Conservation (phyloP, 1,140 invertebrate species). For the Eriosoma lanigerum region DNA sequence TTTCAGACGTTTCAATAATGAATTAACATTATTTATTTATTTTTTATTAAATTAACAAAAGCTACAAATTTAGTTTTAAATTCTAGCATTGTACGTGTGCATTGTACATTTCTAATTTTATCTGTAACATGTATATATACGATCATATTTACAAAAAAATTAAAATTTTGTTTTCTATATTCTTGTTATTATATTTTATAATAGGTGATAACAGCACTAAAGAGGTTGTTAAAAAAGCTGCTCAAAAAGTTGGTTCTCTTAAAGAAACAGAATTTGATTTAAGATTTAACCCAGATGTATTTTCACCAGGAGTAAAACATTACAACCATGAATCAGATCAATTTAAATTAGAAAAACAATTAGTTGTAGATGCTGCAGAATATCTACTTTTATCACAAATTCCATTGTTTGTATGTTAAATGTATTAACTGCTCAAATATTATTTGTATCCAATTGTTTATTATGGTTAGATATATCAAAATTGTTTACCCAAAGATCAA, state of each 20-base stretch:
- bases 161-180: too few relatives aligned
- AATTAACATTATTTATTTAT: too few relatives aligned
- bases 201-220: slow-evolving; percentile 79
- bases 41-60: too few relatives aligned
- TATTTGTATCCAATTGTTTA: too few relatives aligned
- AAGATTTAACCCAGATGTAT: slow-evolving; percentile 97
- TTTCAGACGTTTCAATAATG: too few relatives aligned
- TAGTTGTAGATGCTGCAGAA: slow-evolving; percentile 92
- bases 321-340: slow-evolving; percentile 67
- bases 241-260: slow-evolving; percentile 85
- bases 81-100: too few relatives aligned
- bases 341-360: slow-evolving; percentile 79
- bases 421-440: neutral
- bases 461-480: too few relatives aligned
- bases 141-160: too few relatives aligned
- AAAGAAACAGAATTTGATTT: slow-evolving; percentile 95
- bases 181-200: slow-evolving; percentile 53
- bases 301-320: slow-evolving; percentile 89
- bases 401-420: slow-evolving; percentile 80
- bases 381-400: slow-evolving; percentile 92
- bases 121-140: too few relatives aligned
- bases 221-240: slow-evolving; percentile 86
- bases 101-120: too few relatives aligned
- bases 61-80: too few relatives aligned
- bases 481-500: too few relatives aligned